Conservation (phyloP, 1,140 invertebrate genomes). For the Nymphalis io region DNA sequence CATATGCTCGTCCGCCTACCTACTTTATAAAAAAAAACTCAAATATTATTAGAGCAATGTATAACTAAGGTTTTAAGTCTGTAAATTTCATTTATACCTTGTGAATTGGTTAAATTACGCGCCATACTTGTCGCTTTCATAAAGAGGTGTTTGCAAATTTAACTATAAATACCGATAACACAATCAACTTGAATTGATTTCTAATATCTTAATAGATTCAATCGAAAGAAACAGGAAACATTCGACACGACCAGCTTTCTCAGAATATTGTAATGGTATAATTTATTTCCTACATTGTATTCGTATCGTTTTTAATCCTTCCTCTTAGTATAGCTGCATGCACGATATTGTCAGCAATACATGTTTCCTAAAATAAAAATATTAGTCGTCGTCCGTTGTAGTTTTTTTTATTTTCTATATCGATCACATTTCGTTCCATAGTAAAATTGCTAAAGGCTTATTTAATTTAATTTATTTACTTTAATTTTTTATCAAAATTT, state of each 20-base stretch:
- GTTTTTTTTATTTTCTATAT: background rate
- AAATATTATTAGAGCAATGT: no score
- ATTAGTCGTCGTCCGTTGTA: background rate
- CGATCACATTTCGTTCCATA: background rate
- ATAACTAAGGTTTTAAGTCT: no score
- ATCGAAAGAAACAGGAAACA: slow-evolving; percentile 27
- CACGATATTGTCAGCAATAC: slow-evolving; percentile 1
- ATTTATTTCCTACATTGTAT: slow-evolving; percentile 26
- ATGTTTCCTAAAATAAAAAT: background rate
- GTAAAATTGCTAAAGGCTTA: no score
- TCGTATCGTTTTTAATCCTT: slow-evolving; percentile 25
- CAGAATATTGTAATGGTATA: slow-evolving; percentile 22
- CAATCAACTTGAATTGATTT: slow-evolving; percentile 16
- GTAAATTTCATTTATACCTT: no score
- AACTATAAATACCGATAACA: slow-evolving; percentile 17
- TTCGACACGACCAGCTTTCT: slow-evolving; percentile 19
- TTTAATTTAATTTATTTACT: no score
- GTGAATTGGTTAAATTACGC: no score
- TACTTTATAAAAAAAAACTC: no score
- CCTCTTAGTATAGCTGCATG: slow-evolving; percentile 6
- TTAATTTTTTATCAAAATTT: no score
- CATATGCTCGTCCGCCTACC: no score
- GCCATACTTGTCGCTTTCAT: no score
- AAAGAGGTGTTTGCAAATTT: no score
- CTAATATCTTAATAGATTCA: slow-evolving; percentile 23